Evolutionary conservation across 2,113 vertebrate genomes (phyloP), one percentile per base, ranked within the genome.

Genomic region (Struthio camelus): DNA sequence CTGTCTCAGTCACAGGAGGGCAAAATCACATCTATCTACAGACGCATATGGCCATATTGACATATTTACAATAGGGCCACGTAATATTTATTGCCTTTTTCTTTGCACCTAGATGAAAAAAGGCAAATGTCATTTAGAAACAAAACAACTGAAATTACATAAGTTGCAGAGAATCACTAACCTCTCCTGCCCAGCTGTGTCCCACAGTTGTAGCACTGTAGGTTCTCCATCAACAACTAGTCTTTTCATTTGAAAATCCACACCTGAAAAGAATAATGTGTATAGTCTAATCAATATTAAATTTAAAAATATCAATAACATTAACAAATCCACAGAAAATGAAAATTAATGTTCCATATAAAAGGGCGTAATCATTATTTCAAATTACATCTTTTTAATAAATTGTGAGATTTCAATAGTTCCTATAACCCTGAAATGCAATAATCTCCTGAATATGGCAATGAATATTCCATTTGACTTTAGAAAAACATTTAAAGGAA

Each of bases 241-340:
- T 14, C 98, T 99, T 96, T 99, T 99, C 98, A 99, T 99, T 92
- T 99, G 99, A 96, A 99, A 99, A 97, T 99, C 99, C 66, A 99
- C 99, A 53, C 99, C 99, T 99, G 58, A 83, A 97, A 93, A 97
- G 38, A 95, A 96, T 92, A 61, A 76, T 28, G 7, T 5, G 5
- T 40, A 85, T 4, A 91, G n/a, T 44, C 3, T 83, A 38, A 54
- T n/a, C 36, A 86, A 77, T 4, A 79, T 5, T 12, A 64, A 28
- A 8, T 46, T 93, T 86, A 30, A 34, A 64, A 14, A 82, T 36
- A 56, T 56, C 67, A 46, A 77, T 80, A 51, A 25, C 23, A 66
- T 40, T 32, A 53, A 32, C 34, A 53, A 77, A 30, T 0, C 0
- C 2, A 48, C 9, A 83, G 22, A 95, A 82, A 91, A 79, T 25